phyloP scores from a whole-genome alignment of 92 coral and sea anemone genomes.

The Phenganax subtilis region DNA sequence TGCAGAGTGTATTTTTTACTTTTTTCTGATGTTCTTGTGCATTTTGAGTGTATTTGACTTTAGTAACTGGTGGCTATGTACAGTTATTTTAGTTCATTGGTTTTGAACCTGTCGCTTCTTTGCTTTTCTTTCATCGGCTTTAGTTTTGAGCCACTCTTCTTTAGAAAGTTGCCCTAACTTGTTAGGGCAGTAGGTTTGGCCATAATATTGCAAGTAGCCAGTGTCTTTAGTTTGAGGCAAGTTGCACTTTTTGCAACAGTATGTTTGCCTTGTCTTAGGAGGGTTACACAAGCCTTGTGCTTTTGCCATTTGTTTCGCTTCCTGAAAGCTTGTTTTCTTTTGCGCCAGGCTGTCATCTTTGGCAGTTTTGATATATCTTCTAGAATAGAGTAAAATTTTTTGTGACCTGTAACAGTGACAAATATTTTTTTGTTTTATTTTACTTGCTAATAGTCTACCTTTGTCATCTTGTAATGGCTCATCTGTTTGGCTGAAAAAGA shows the following conservation, averaged over 20 bases:
- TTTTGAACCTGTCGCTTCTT: not conserved
- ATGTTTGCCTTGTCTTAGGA: conserved; percentile 19
- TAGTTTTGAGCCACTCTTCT: conserved; percentile 29
- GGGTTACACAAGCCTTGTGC: conserved; percentile 15
- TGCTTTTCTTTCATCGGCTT: conserved; percentile 13
- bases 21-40: not conserved
- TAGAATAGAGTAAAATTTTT: not conserved
- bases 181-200: conserved; percentile 45
- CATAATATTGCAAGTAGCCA: conserved; percentile 51
- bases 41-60: not conserved
- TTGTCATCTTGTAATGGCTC: no score
- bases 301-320: conserved; percentile 1
- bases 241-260: conserved; percentile 22
- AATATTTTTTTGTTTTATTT: not conserved
- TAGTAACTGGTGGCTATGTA: not conserved
- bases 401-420: not conserved
- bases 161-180: conserved; percentile 35
- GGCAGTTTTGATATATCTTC: not conserved
- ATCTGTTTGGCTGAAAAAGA: no score
- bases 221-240: conserved; percentile 33
- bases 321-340: conserved; percentile 1
- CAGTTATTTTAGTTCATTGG: not conserved
- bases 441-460: not conserved
- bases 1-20: not conserved
- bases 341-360: conserved; percentile 21